Evolutionary conservation across 2,113 vertebrate genomes (phyloP).

Genomic region (Prunella himalayana): DNA sequence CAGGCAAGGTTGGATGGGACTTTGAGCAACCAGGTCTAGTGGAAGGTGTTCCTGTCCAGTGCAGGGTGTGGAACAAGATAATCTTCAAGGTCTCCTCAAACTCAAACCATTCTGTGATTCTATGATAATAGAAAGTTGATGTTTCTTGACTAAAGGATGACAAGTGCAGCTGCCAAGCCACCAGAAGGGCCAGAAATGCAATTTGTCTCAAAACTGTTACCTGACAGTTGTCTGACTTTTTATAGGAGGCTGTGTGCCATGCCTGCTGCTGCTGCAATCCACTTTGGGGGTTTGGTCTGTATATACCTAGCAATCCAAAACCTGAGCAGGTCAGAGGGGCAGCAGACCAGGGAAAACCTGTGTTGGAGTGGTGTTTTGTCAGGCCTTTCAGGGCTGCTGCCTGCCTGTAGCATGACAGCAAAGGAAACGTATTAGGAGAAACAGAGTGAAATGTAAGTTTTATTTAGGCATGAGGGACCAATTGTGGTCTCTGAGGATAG

Average conservation of each 20-base stretch:
- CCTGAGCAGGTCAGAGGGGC: neutral
- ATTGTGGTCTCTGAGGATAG: neutral
- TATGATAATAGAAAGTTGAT: neutral
- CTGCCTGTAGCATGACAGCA: accelerated
- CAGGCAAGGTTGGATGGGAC: neutral
- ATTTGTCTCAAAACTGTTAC: neutral
- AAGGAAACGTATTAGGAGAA: neutral
- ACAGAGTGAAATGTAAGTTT: neutral
- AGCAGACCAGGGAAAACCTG: neutral
- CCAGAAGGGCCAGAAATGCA: neutral
- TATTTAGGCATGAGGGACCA: neutral
- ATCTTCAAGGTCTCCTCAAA: neutral
- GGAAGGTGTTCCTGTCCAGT: neutral
- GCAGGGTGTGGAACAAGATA: neutral
- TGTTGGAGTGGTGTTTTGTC: neutral
- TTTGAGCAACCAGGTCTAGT: neutral
- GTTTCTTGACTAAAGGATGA: neutral
- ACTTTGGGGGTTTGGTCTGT: too few relatives aligned
- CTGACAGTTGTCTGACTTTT: neutral
- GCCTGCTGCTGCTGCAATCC: neutral
- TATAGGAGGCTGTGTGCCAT: neutral
- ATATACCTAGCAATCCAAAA: neutral
- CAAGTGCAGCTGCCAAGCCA: neutral
- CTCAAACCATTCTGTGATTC: neutral
- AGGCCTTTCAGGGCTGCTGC: neutral